Conservation (phyloP, 2,113 vertebrate species). For the Platichthys flesus region DNA sequence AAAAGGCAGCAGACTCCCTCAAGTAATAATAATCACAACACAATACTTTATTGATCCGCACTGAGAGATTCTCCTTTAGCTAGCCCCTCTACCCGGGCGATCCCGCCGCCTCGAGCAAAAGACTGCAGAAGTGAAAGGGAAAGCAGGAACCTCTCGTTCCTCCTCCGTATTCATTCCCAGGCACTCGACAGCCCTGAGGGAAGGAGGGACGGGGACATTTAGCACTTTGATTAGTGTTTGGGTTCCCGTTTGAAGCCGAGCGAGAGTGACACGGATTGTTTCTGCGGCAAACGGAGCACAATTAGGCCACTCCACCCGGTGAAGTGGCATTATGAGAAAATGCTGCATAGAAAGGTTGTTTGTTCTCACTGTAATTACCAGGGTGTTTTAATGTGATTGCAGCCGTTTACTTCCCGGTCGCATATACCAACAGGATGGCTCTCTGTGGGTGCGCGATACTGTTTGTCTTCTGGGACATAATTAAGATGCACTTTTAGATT, state of each 20-base stretch:
- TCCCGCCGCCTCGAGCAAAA: constrained; percentile 4
- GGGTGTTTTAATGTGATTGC: constrained; percentile 57
- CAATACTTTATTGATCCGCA: constrained; percentile 49
- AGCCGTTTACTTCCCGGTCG: constrained; percentile 47
- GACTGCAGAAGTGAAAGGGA: not conserved
- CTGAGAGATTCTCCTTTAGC: constrained; percentile 35
- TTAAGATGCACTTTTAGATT: constrained; percentile 59
- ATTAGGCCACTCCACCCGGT: constrained; percentile 33
- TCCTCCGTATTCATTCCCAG: not conserved
- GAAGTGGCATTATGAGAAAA: constrained; percentile 51
- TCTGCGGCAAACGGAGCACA: constrained; percentile 37
- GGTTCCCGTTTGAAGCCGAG: constrained; percentile 28
- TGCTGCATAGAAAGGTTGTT: constrained; percentile 43
- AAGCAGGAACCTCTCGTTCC: constrained; percentile 18
- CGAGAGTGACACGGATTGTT: constrained; percentile 30
- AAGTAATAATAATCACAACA: constrained; percentile 57
- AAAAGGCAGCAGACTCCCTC: constrained; percentile 29
- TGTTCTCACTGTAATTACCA: constrained; percentile 53
- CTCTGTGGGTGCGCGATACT: not conserved
- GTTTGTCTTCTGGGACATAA: constrained; percentile 37
- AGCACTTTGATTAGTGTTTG: constrained; percentile 45
- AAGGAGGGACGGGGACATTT: constrained; percentile 11
- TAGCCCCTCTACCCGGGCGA: constrained; percentile 31
- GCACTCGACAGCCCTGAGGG: constrained; percentile 27
- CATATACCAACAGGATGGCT: constrained; percentile 23